Percentiles rank a stretch among this genome's conserved stretches.
phyloP scores from a whole-genome alignment of 2,797 vertebrate species.

The Tadarida brasiliensis region DNA sequence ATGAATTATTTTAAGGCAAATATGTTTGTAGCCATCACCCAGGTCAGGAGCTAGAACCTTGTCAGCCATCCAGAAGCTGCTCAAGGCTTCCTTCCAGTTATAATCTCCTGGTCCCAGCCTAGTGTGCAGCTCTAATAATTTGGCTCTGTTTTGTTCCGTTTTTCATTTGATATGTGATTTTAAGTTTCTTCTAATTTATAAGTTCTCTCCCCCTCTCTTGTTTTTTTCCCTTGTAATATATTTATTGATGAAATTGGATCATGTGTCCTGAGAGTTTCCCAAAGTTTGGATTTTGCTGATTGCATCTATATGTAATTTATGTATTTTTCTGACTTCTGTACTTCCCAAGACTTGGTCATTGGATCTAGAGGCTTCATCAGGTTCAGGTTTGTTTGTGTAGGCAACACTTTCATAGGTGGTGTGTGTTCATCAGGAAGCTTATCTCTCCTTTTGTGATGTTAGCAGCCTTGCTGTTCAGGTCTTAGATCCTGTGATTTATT shows the following conservation, averaged over 20 bases:
- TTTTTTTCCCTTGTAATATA: not conserved
- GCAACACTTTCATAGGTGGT: not conserved
- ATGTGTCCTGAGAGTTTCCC: not conserved
- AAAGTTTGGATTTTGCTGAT: slow-evolving; percentile 38
- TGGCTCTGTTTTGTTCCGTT: not conserved
- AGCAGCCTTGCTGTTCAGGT: not conserved
- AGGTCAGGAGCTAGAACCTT: not conserved
- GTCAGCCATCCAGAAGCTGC: not conserved
- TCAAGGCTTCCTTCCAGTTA: not conserved
- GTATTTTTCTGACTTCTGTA: not conserved
- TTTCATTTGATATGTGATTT: not conserved
- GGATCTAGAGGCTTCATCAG: not conserved
- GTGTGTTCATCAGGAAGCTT: not conserved
- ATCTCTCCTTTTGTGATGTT: not conserved
- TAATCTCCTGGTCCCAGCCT: not conserved
- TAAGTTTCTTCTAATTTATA: not conserved
- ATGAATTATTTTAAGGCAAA: not conserved
- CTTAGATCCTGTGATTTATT: not conserved
- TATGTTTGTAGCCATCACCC: not conserved
- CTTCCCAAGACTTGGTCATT: not conserved
- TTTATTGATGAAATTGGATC: not conserved
- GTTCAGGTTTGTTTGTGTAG: not conserved
- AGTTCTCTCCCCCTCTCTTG: not conserved
- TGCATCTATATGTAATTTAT: not conserved
- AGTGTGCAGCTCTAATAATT: not conserved